Evolutionary conservation across 2,888 invertebrate species (phyloP).

Genomic region (Patella depressa): DNA sequence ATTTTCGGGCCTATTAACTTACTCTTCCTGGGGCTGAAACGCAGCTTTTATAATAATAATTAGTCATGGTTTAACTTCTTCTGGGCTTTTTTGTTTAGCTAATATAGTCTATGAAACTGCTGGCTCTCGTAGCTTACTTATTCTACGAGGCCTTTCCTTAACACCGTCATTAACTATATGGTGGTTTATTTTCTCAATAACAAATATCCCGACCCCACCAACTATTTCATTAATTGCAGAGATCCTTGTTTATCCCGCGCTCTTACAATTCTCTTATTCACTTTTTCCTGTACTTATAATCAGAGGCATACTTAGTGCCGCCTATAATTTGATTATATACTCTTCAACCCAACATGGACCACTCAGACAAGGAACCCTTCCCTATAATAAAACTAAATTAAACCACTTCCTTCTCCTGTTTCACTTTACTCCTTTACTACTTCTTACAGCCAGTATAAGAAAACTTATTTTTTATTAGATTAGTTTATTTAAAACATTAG

Average conservation of each 20-base stretch:
- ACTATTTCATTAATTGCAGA: slow-evolving; percentile 80
- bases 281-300: slow-evolving; percentile 75
- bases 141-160: slow-evolving; percentile 66
- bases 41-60: slow-evolving; percentile 46
- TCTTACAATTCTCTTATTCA: slow-evolving; percentile 74
- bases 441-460: background rate
- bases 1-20: slow-evolving; percentile 64
- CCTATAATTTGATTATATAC: slow-evolving; percentile 79
- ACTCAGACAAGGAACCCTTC: background rate
- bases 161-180: slow-evolving; percentile 76
- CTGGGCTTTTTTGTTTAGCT: slow-evolving; percentile 56
- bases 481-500: slow-evolving; percentile 22
- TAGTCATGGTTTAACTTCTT: slow-evolving; percentile 72
- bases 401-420: background rate
- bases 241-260: slow-evolving; percentile 78
- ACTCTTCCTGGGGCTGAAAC: slow-evolving; percentile 33
- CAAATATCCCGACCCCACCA: slow-evolving; percentile 80
- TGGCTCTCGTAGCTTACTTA: slow-evolving; percentile 75
- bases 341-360: slow-evolving; percentile 77
- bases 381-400: background rate
- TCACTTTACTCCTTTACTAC: slow-evolving; percentile 19
- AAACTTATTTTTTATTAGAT: background rate
- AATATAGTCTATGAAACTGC: slow-evolving; percentile 48
- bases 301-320: slow-evolving; percentile 78
- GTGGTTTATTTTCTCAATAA: slow-evolving; percentile 78